phyloP scores from a whole-genome alignment of 2,888 invertebrate genomes.

The Colletes collaris region DNA sequence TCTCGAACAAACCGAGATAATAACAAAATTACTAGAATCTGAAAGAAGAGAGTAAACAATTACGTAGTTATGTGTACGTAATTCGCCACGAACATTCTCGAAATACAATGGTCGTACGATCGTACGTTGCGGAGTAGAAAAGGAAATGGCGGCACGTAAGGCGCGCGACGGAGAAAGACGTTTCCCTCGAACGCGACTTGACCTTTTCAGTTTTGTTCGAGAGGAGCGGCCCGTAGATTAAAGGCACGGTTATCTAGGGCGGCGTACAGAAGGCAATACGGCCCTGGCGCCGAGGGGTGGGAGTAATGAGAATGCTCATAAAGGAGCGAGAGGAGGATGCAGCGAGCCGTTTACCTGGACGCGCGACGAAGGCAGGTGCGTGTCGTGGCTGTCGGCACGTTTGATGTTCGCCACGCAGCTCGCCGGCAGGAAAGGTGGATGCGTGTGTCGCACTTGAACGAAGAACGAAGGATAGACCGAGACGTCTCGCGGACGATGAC shows the following conservation, averaged over 20 bases:
- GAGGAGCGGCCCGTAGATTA: slow-evolving; percentile 8
- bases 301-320: slow-evolving; percentile 74
- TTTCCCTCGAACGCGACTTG: neutral
- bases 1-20: no score
- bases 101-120: no score
- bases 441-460: slow-evolving; percentile 68
- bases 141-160: no score
- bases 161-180: neutral
- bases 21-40: no score
- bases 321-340: slow-evolving; percentile 64
- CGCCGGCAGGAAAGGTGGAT: slow-evolving; percentile 66
- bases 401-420: slow-evolving; percentile 74
- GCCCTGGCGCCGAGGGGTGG: slow-evolving; percentile 59
- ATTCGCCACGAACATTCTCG: no score
- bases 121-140: no score
- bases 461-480: slow-evolving; percentile 45
- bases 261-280: slow-evolving; percentile 39
- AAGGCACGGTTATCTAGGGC: slow-evolving; percentile 25
- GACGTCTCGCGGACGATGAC: slow-evolving; percentile 3
- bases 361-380: slow-evolving; percentile 77
- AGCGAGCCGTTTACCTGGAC: slow-evolving; percentile 69
- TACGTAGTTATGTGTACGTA: no score
- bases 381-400: slow-evolving; percentile 76
- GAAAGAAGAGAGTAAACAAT: no score
- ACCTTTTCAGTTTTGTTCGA: slow-evolving; percentile 10